A percentile compares a stretch with the other conserved stretches of the same genome.
These are phyloP conservation scores for Drosophila nigromelanica DNA, from an alignment of 1,140 invertebrate genomes.

Conservation along the genomic window DNA sequence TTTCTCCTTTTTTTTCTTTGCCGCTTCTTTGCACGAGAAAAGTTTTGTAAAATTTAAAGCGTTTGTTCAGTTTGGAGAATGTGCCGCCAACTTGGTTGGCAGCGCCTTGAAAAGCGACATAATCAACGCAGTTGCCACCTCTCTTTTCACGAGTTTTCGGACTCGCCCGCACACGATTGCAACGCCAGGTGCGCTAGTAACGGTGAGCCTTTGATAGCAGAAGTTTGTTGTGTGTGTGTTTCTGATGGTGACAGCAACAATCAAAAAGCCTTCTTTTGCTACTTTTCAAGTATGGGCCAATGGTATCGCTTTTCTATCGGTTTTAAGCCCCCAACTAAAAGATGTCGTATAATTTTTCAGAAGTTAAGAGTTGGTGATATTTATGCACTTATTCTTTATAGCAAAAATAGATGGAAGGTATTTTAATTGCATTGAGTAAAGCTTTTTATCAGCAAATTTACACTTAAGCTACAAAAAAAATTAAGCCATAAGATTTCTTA, in stretches of 20 bases:
- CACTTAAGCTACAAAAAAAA: too few relatives aligned
- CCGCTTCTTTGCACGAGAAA: constrained; percentile 18
- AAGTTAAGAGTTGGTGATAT: too few relatives aligned
- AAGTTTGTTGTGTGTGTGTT: too few relatives aligned
- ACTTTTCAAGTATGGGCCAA: too few relatives aligned
- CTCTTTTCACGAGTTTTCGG: not conserved
- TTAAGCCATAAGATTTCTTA: too few relatives aligned
- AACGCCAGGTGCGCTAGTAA: too few relatives aligned
- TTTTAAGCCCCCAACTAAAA: not conserved
- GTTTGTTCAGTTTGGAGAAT: constrained; percentile 30
- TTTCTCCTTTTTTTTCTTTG: constrained; percentile 18
- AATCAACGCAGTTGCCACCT: constrained; percentile 17
- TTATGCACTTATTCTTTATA: too few relatives aligned
- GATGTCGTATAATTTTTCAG: not conserved
- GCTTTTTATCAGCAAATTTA: too few relatives aligned
- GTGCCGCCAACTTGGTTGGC: not conserved
- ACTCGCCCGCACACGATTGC: too few relatives aligned
- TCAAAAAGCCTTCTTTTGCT: not conserved
- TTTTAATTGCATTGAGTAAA: too few relatives aligned
- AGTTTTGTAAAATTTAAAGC: constrained; percentile 57
- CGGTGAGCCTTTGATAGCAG: too few relatives aligned
- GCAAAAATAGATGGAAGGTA: too few relatives aligned
- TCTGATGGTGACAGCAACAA: not conserved
- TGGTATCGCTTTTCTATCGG: not conserved
- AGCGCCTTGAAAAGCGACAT: constrained; percentile 2